Percentiles rank a stretch among this genome's conserved stretches.
Conservation (phyloP, 1,140 invertebrate genomes). For the Zaprionus tsacasi region DNA sequence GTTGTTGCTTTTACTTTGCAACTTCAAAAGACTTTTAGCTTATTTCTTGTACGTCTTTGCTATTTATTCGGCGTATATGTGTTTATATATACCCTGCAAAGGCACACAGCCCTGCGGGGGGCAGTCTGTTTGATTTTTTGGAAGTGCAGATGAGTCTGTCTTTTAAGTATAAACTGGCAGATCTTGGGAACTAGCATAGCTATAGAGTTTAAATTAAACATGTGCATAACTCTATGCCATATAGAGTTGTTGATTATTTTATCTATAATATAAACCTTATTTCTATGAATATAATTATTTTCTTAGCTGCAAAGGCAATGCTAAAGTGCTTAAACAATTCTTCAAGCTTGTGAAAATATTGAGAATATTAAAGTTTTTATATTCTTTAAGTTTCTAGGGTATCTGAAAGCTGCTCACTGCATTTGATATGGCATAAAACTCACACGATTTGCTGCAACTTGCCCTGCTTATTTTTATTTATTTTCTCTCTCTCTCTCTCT, state of each 20-base stretch:
- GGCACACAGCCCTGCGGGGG: neutral
- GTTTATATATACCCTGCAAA: neutral
- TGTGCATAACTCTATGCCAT: neutral
- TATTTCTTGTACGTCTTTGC: constrained; percentile 47
- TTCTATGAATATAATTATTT: neutral
- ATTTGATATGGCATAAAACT: neutral
- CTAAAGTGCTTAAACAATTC: neutral
- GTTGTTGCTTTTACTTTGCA: constrained; percentile 57
- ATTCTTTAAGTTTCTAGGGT: neutral
- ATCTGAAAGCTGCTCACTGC: neutral
- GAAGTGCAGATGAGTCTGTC: neutral
- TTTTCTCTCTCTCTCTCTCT: neutral
- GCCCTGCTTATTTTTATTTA: neutral
- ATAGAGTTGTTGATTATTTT: neutral
- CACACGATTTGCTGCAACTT: neutral
- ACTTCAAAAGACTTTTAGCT: constrained; percentile 63
- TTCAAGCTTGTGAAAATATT: too few relatives aligned
- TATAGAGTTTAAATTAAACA: neutral
- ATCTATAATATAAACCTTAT: neutral
- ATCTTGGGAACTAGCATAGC: neutral
- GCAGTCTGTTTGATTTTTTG: neutral
- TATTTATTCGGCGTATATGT: constrained; percentile 54
- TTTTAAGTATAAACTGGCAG: neutral
- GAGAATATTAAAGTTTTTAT: too few relatives aligned
- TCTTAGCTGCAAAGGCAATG: too few relatives aligned